Conservation (phyloP, 2,113 vertebrate species). For the Callocephalon fimbriatum region DNA sequence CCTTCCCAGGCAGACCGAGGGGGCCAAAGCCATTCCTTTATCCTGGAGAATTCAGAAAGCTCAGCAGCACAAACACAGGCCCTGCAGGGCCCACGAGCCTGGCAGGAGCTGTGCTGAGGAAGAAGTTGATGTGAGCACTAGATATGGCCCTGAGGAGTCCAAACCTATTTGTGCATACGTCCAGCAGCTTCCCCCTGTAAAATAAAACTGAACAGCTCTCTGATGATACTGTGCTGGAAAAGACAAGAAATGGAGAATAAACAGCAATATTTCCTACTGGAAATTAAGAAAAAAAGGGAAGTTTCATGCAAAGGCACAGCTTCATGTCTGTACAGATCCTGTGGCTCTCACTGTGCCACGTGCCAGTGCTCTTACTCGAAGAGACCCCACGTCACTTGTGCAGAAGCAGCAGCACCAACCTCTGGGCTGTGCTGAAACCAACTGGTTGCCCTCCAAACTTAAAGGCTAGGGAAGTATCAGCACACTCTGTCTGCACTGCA, state of each 20-base stretch:
- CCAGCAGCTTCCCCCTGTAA: background rate
- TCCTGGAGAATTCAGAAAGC: background rate
- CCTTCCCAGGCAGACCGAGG: background rate
- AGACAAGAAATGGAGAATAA: background rate
- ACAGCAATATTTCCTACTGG: background rate
- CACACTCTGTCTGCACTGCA: background rate
- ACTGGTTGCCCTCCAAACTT: background rate
- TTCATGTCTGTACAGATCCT: background rate
- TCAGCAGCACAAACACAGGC: background rate
- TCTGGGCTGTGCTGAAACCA: background rate
- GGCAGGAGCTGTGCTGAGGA: background rate
- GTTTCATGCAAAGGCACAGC: background rate
- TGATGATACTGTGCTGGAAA: background rate
- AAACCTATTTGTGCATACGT: background rate
- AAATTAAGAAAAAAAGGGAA: background rate
- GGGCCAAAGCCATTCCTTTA: background rate
- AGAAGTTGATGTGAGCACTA: background rate
- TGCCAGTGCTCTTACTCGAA: background rate
- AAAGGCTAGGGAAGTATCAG: background rate
- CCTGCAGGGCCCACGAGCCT: background rate
- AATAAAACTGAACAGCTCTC: background rate
- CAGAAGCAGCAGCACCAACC: background rate
- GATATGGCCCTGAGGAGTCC: background rate
- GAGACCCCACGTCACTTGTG: background rate
- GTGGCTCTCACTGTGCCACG: background rate